Base-by-base conservation (phyloP, 2,888 invertebrate genomes). In the Caenorhabditis drosophilae region DNA sequence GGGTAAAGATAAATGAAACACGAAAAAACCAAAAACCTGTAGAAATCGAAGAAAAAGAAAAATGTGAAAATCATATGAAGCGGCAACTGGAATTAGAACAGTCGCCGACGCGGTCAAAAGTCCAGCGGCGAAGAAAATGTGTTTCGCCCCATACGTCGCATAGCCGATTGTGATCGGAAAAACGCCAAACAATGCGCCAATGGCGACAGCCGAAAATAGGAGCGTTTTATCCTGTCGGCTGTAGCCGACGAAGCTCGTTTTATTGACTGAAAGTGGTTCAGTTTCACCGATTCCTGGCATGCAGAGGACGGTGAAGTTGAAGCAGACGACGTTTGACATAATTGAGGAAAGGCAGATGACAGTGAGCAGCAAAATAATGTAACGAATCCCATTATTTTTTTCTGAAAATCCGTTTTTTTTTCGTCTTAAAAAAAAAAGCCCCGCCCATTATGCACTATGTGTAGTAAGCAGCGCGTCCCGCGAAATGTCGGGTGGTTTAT, bases 241-340 rank as follows among this genome's bases (percentile, higher is more conserved):
- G 63, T 79, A 81, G 34, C 81, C 81, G 9, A 56, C 53, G 56
- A 77, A 73, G 4, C 50, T 50, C 0, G 71, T 71, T 22, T 67
- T 55, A 25, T 73, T 73, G 1, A 60, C 47, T 18, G 41, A 31
- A 6, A 59, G 16, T 6, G 49, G 53, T 4, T 40, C 2, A 3
- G 56, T 7, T 50, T 73, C 72, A 2, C 58, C 49, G n/a, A 50
- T 64, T 3, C 64, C 70, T 0, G 76, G 76, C 76, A 76, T 76
- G 38, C 75, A 76, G n/a, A 76, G 61, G 1, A 76, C 64, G 2
- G 80, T 77, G 67, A 81, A 81, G 59, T 82, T 82, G 70, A 81
- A 82, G 35, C 77, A 78, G 36, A 81, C 67, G 38, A 81, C 78
- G 60, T 81, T 81, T 48, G 76, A 75, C 70, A 82, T 75, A 45